Evolutionary conservation across 2,797 vertebrate species (phyloP).

Genomic region (Remorina albescens): DNA sequence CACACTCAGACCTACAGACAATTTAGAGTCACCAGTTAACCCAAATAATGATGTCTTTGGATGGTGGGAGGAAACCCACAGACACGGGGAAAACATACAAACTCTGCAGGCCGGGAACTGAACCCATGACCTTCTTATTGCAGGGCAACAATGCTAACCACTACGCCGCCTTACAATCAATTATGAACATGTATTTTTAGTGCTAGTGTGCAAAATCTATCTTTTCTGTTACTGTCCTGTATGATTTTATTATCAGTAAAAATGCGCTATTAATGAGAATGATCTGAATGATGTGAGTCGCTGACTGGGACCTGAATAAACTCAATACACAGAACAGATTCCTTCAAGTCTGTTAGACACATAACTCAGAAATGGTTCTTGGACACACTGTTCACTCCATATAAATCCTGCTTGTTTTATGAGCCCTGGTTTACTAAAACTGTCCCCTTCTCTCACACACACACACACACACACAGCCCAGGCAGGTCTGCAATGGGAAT

Average conservation of each 20-base stretch:
- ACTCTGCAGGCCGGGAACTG: no score
- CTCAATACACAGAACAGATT: conserved; percentile 42
- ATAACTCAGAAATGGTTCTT: conserved; percentile 72
- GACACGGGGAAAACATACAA: no score
- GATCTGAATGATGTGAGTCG: conserved; percentile 6
- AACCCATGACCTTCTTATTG: no score
- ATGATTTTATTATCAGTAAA: no score
- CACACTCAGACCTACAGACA: no score
- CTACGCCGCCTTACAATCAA: no score
- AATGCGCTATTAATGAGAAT: not conserved
- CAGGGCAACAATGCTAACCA: no score
- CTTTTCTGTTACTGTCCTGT: not conserved
- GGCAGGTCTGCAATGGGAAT: conserved; percentile 26
- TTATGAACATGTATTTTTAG: conserved; percentile 6
- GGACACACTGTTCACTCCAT: conserved; percentile 66
- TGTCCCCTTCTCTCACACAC: conserved; percentile 34
- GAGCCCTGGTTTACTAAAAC: conserved; percentile 61
- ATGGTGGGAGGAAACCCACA: no score
- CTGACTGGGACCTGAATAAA: conserved; percentile 20
- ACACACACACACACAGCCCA: conserved; percentile 20
- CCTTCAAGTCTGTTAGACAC: conserved; percentile 61
- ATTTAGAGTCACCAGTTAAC: no score
- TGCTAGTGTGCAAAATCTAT: conserved; percentile 6
- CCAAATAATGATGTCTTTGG: no score
- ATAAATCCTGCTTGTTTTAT: conserved; percentile 78